phyloP scores from a whole-genome alignment of 1,140 invertebrate species.

The Heliconius melpomene region DNA sequence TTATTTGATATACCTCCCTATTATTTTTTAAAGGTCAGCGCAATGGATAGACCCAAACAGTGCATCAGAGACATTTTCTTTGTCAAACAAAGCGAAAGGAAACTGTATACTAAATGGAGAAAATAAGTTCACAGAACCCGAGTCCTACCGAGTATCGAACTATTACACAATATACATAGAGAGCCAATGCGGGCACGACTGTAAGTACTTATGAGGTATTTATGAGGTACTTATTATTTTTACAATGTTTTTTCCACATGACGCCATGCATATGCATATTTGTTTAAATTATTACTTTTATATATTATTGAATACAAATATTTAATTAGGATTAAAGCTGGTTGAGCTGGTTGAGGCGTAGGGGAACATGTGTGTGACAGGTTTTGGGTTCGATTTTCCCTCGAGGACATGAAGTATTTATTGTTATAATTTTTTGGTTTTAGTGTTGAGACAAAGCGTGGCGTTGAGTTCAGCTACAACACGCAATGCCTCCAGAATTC shows the following conservation, averaged over 20 bases:
- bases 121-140: conserved; percentile 83
- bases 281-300: neutral
- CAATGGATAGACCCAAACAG: conserved; percentile 65
- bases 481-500: no score
- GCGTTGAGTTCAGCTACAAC: no score
- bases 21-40: conserved; percentile 56
- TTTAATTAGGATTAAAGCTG: no score
- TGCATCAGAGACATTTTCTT: conserved; percentile 45
- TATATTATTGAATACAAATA: no score
- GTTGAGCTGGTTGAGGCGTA: no score
- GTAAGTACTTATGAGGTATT: conserved; percentile 56
- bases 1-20: neutral
- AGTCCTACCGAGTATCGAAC: conserved; percentile 83
- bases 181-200: conserved; percentile 83
- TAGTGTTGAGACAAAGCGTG: no score
- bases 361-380: no score
- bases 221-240: neutral
- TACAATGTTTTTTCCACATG: neutral
- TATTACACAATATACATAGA: conserved; percentile 85
- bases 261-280: neutral
- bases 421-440: no score
- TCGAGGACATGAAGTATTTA: no score
- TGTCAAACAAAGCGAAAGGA: conserved; percentile 64
- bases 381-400: no score
- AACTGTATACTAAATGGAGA: conserved; percentile 82